Evolutionary conservation across 2,113 vertebrate species (phyloP).

Genomic region (Peromyscus leucopus): DNA sequence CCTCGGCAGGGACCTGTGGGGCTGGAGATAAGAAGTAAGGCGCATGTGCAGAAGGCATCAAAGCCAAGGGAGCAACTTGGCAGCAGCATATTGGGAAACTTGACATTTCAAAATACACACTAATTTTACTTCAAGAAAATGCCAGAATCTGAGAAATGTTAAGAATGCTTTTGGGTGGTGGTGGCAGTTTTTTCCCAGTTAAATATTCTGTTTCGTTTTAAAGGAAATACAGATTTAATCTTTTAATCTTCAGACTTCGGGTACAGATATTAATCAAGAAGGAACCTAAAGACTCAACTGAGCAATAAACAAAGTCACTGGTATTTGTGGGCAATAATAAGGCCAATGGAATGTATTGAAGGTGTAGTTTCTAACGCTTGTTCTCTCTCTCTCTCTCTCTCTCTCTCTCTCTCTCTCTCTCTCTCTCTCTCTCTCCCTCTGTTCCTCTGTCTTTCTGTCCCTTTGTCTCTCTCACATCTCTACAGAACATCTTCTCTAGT

Average conservation of each 20-base stretch:
- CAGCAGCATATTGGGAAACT: conserved; percentile 22
- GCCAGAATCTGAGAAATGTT: conserved; percentile 2
- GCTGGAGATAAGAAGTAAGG: background rate
- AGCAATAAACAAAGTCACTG: background rate
- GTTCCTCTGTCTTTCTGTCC: fast-evolving
- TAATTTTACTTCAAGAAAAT: conserved; percentile 63
- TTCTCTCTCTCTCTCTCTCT: background rate
- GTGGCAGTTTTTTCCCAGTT: background rate
- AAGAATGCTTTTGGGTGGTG: background rate
- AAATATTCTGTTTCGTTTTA: conserved; percentile 35
- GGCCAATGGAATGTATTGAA: background rate
- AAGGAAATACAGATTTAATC: background rate
- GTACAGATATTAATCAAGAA: conserved; percentile 5
- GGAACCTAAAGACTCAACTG: background rate
- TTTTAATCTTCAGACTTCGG: conserved; percentile 24
- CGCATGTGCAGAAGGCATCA: background rate
- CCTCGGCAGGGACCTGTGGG: background rate
- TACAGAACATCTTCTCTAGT: background rate
- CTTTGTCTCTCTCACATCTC: background rate
- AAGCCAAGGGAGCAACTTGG: background rate
- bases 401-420: background rate
- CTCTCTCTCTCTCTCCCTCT: background rate
- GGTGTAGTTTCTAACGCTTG: background rate
- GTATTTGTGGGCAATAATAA: background rate
- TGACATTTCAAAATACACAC: conserved; percentile 59